phyloP scores from a whole-genome alignment of 2,113 vertebrate species.

The Ptyas mucosa region DNA sequence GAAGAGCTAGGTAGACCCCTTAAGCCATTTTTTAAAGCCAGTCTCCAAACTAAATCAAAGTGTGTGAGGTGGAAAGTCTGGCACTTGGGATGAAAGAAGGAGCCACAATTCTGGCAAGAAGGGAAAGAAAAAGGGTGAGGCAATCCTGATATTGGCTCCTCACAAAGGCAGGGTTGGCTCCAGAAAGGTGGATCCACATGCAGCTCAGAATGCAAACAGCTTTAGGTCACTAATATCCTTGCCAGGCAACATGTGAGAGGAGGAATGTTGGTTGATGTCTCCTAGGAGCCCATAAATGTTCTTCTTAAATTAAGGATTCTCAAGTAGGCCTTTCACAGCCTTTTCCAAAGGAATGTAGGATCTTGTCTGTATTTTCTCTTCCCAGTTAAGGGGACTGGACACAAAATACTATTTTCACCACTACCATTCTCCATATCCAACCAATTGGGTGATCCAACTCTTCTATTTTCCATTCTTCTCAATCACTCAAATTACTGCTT shows the following conservation, averaged over 20 bases:
- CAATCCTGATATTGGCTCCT: not conserved
- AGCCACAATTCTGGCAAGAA: not conserved
- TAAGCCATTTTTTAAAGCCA: not conserved
- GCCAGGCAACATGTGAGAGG: not conserved
- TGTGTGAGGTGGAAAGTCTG: not conserved
- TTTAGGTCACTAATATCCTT: conserved; percentile 16
- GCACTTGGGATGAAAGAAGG: not conserved
- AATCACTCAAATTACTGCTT: not conserved
- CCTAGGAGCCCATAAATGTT: not conserved
- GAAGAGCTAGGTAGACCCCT: not conserved
- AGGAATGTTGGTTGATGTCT: not conserved
- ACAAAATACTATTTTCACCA: not conserved
- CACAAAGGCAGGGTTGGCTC: conserved; percentile 19
- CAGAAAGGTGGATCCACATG: conserved; percentile 18
- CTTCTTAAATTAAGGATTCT: not conserved
- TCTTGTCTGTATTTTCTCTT: not conserved
- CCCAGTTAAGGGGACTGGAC: not conserved
- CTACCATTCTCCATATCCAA: not conserved
- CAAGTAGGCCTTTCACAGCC: not conserved
- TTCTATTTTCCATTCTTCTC: not conserved
- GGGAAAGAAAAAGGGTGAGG: not conserved
- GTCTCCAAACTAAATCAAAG: not conserved
- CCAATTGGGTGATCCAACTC: not conserved
- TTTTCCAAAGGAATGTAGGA: not conserved
- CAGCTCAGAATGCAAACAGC: not conserved